A percentile compares a stretch with the other conserved stretches of the same genome.
Evolutionary conservation across 2,113 vertebrate genomes (phyloP).

Genomic region (Harpagus bidentatus): DNA sequence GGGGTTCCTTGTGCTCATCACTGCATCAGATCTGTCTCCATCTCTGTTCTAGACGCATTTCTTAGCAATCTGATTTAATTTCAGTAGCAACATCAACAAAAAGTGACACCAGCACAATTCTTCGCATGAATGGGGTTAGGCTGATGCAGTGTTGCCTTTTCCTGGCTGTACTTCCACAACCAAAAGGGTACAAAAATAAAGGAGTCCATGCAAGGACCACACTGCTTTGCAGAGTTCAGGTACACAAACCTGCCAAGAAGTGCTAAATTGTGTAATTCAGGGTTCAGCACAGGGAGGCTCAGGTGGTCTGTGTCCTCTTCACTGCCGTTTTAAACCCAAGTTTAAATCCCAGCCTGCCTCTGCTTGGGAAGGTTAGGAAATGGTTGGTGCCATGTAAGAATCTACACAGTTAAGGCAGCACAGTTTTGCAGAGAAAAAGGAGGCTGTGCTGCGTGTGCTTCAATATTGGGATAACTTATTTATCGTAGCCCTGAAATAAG

Average conservation of each 20-base stretch:
- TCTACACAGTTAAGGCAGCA: not conserved
- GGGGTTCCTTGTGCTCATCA: not conserved
- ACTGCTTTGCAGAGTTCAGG: not conserved
- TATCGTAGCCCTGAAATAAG: not conserved
- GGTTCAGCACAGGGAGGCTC: not conserved
- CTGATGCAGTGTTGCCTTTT: not conserved
- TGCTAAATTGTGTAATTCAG: not conserved
- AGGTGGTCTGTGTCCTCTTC: not conserved
- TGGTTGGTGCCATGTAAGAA: not conserved
- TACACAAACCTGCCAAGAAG: not conserved
- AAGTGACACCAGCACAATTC: not conserved
- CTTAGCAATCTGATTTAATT: not conserved
- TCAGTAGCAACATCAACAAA: not conserved
- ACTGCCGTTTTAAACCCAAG: not conserved
- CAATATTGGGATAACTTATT: not conserved
- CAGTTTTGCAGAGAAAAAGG: not conserved
- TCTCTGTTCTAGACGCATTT: not conserved
- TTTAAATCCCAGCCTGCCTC: not conserved
- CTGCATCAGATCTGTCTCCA: not conserved
- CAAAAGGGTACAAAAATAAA: not conserved
- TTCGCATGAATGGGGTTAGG: not conserved
- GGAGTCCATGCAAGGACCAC: not conserved
- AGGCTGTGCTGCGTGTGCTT: rapidly evolving
- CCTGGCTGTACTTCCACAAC: not conserved
- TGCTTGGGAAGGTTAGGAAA: not conserved